Percentiles rank a stretch among this genome's conserved stretches.
Conservation (phyloP, 2,888 invertebrate genomes). For the Polylopha cassiicola region DNA sequence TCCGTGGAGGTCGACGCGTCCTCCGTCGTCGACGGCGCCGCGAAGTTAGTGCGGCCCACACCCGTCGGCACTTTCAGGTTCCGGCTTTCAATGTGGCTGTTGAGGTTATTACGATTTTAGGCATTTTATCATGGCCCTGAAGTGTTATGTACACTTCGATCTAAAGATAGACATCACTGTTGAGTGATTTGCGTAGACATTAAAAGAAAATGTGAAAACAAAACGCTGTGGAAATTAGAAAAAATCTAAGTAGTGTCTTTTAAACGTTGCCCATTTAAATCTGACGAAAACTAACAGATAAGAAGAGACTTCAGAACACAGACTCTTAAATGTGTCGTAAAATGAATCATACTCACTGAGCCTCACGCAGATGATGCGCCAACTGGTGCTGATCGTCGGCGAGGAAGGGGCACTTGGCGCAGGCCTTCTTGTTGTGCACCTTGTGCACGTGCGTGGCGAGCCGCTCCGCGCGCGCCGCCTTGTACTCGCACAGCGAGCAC, state of each 20-base stretch:
- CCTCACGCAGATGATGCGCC: constrained; percentile 85
- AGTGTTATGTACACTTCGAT: too few species aligned
- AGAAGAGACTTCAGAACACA: too few species aligned
- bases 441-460: constrained; percentile 93
- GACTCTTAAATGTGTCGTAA: neutral
- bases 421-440: constrained; percentile 94
- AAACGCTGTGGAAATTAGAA: too few species aligned
- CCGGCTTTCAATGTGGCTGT: constrained; percentile 80
- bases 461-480: constrained; percentile 93
- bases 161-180: too few species aligned
- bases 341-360: constrained; percentile 80
- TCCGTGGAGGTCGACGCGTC: constrained; percentile 31
- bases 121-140: neutral
- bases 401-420: constrained; percentile 91
- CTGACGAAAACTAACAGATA: too few species aligned
- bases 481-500: constrained; percentile 94
- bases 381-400: constrained; percentile 90
- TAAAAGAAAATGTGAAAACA: too few species aligned
- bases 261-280: too few species aligned
- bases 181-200: too few species aligned
- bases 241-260: too few species aligned
- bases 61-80: constrained; percentile 75
- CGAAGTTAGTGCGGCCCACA: constrained; percentile 56
- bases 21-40: constrained; percentile 37
- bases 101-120: constrained; percentile 9